Base-by-base conservation (phyloP, 2,113 vertebrate genomes). In the Rhea pennata region DNA sequence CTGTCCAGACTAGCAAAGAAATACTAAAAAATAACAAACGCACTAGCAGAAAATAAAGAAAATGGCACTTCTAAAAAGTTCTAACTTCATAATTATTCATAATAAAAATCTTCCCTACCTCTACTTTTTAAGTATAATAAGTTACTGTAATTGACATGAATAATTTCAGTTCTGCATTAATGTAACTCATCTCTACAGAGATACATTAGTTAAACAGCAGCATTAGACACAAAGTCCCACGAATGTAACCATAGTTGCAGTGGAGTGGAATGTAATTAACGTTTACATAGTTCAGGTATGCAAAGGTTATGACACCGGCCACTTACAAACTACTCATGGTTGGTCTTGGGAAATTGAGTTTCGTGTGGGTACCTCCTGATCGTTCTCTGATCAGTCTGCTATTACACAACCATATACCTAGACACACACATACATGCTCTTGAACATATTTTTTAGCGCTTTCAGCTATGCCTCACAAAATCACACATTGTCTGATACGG, bases 181-280 rank as follows among this genome's bases (percentile, higher is more conserved):
- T 42, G 10, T 54, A 76, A 78, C 71, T 93, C 21, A 75, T 65
- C 64, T 65, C 84, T 78, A 19, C 74, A 69, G 23, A 80, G 73
- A 58, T 44, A 93, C 31, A 51, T 27, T n/a, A 54, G 67, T 51
- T 84, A 93, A 82, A 82, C 42, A 56, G 74, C 77, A 87, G 71
- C 46, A 73, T 76, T 82, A 89, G 87, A 67, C 74, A 84, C 5
- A 0, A 39, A 83, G 82, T 69, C 72, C 88, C 78, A 71, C 8
- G 40, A 76, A 89, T 39, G 62, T 46, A 94, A 92, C 71, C 51
- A 29, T 11, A 94, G 83, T 1, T 82, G 53, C 71, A 84, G 67
- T 36, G 14, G 46, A 85, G 74, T 61, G 9, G 66, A 90, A 95
- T 94, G 54, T 36, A 62, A 94, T 93, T 95, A 92, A 91, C 81